A percentile compares a stretch with the other conserved stretches of the same genome.
phyloP scores from a whole-genome alignment of 2,888 invertebrate genomes.

The Drepanosiphum platanoidis region DNA sequence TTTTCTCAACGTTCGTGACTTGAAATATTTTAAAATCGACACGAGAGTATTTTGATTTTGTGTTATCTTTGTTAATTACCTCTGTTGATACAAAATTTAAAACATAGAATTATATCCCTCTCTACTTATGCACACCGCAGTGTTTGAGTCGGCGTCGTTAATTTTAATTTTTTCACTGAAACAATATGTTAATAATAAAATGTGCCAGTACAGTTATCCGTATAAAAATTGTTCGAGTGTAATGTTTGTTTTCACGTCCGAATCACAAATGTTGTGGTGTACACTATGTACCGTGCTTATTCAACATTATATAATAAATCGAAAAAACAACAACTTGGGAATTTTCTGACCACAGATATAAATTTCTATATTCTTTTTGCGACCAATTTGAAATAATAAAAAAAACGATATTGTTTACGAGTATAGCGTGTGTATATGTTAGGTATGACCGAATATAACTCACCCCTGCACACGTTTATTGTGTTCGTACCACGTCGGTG shows the following conservation, averaged over 20 bases:
- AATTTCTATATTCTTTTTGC: background rate
- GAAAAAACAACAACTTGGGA: background rate
- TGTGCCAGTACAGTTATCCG: too few species aligned
- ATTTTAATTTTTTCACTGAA: too few species aligned
- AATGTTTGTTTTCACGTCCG: too few species aligned
- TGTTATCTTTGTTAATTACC: constrained; percentile 1
- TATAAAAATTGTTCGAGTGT: too few species aligned
- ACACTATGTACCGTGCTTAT: too few species aligned
- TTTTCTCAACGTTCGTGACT: background rate
- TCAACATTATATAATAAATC: too few species aligned
- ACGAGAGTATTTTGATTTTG: background rate
- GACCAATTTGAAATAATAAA: constrained; percentile 25
- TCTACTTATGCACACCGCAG: too few species aligned
- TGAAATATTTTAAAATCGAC: background rate
- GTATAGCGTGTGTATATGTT: constrained; percentile 55
- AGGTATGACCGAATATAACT: constrained; percentile 52
- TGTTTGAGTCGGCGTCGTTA: too few species aligned
- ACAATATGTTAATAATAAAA: too few species aligned
- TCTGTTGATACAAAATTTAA: background rate
- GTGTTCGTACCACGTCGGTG: constrained; percentile 50
- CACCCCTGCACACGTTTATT: constrained; percentile 53
- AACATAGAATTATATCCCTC: too few species aligned
- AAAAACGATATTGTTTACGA: constrained; percentile 44
- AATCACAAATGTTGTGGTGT: too few species aligned
- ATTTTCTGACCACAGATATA: constrained; percentile 18